A percentile compares a stretch with the other conserved stretches of the same genome.
Evolutionary conservation across 1,140 invertebrate genomes (phyloP).

Genomic region (Sarcophaga peregrina): DNA sequence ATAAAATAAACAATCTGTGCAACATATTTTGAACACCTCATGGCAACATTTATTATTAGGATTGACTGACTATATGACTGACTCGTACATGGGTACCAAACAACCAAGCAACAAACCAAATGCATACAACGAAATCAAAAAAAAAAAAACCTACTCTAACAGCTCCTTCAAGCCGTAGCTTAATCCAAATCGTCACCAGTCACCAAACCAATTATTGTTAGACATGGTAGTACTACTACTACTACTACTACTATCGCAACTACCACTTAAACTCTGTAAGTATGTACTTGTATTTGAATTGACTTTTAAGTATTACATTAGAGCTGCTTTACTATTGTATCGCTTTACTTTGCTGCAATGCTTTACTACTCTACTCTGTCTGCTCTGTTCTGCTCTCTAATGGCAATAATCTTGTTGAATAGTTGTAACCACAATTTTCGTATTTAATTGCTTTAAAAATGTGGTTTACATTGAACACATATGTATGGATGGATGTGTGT

Average conservation of each 20-base stretch:
- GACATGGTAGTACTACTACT: too few relatives aligned
- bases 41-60: neutral
- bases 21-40: slow-evolving; percentile 19
- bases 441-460: slow-evolving; percentile 24
- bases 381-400: neutral
- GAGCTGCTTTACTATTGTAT: too few relatives aligned
- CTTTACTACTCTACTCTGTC: too few relatives aligned
- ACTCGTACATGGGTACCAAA: neutral
- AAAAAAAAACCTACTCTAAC: neutral
- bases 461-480: slow-evolving; percentile 14
- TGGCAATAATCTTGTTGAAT: slow-evolving; percentile 19
- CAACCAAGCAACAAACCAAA: neutral
- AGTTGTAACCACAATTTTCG: slow-evolving; percentile 17
- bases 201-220: too few relatives aligned
- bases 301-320: too few relatives aligned
- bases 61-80: neutral
- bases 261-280: too few relatives aligned
- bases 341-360: too few relatives aligned
- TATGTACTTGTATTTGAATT: too few relatives aligned
- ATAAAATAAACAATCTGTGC: neutral
- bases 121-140: neutral
- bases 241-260: too few relatives aligned
- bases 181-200: too few relatives aligned
- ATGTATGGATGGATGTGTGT: too few relatives aligned
- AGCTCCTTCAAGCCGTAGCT: neutral